Evolutionary conservation across 2,888 invertebrate species (phyloP).

Genomic region (Limnephilus marmoratus): DNA sequence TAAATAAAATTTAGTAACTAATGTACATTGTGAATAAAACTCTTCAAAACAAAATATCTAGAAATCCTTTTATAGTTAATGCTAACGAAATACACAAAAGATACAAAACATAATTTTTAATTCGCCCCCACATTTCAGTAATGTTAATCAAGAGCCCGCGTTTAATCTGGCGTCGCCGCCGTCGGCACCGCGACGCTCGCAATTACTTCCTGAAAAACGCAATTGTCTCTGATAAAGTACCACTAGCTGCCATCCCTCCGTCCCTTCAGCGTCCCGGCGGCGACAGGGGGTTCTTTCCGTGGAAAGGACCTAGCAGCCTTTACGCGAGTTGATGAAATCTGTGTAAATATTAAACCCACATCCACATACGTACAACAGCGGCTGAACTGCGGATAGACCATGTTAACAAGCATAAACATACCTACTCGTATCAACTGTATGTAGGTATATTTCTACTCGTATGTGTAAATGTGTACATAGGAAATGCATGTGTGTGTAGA

Average conservation of each 20-base stretch:
- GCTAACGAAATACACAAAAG: too few relatives aligned
- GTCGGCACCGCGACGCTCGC: constrained; percentile 16
- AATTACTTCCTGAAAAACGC: constrained; percentile 48
- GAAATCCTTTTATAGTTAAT: too few relatives aligned
- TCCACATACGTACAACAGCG: background rate
- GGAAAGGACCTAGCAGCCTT: background rate
- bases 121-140: constrained; percentile 6
- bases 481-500: background rate
- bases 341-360: background rate
- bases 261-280: background rate
- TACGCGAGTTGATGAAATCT: constrained; percentile 20
- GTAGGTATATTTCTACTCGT: background rate
- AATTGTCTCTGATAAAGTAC: constrained; percentile 37
- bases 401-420: background rate
- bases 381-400: background rate
- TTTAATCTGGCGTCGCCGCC: background rate
- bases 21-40: too few relatives aligned
- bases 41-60: too few relatives aligned
- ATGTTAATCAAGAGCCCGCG: constrained; percentile 28
- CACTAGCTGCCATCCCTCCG: background rate
- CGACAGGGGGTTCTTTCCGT: background rate
- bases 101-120: constrained; percentile 17
- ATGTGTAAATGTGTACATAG: background rate
- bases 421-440: background rate
- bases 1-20: too few relatives aligned